A percentile compares a stretch with the other conserved stretches of the same genome.
Evolutionary conservation across 2,888 invertebrate species (phyloP).

Genomic region (Byasa hedistus): DNA sequence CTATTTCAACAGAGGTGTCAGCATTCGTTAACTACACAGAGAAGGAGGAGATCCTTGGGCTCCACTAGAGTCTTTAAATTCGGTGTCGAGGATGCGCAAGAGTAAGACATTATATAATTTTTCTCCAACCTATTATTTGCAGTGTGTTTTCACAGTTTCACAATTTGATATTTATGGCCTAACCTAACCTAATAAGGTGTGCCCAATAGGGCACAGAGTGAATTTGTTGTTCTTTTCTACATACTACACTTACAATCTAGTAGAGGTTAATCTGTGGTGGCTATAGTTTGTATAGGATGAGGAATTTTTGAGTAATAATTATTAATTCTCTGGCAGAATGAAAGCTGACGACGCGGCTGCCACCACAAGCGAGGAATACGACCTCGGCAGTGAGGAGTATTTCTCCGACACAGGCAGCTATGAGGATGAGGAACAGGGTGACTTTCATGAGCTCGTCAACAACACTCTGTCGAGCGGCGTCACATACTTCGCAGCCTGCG

Average conservation of each 20-base stretch:
- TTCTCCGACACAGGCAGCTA: conserved; percentile 55
- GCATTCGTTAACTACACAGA: conserved; percentile 5
- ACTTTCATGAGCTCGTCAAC: conserved; percentile 63
- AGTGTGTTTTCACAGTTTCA: no score
- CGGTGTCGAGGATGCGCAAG: conserved; percentile 15
- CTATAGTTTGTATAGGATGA: no score
- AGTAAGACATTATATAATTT: conserved; percentile 14
- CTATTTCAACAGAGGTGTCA: conserved; percentile 14
- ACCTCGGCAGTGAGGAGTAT: conserved; percentile 49
- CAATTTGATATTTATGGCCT: no score
- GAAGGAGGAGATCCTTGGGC: conserved; percentile 40
- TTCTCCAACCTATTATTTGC: no score
- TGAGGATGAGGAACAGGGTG: conserved; percentile 57
- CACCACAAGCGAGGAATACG: conserved; percentile 59
- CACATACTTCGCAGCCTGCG: conserved; percentile 55
- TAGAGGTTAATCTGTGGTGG: no score
- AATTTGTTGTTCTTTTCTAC: no score
- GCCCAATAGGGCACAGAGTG: no score
- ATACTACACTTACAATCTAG: no score
- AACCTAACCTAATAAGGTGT: no score
- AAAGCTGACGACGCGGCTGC: conserved; percentile 54
- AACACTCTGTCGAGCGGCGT: conserved; percentile 45
- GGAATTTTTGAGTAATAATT: no score
- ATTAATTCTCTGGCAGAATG: conserved; percentile 34
- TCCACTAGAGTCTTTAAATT: conserved; percentile 38